These are phyloP conservation scores for Calephelis virginiensis DNA, from an alignment of 1,140 invertebrate genomes.

Conservation along the genomic window DNA sequence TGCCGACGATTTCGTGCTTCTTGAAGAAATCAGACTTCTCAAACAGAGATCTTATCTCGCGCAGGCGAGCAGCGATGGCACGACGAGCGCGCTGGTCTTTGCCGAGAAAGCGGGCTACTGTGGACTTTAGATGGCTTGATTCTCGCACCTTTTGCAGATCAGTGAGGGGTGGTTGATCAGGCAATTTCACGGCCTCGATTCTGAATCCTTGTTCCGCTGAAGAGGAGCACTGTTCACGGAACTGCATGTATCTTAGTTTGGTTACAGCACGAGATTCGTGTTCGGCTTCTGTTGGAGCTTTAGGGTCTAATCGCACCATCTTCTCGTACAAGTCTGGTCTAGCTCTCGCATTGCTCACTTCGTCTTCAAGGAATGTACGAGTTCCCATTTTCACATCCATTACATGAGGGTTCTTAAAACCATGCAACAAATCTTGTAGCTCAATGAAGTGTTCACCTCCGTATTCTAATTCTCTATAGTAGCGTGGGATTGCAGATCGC, in stretches of 20 bases:
- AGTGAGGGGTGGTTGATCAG: slow-evolving; percentile 85
- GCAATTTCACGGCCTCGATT: slow-evolving; percentile 96
- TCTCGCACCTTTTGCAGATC: slow-evolving; percentile 89
- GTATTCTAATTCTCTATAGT: slow-evolving; percentile 92
- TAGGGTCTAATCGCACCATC: slow-evolving; percentile 95
- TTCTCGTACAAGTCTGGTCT: slow-evolving; percentile 91
- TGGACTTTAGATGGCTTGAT: slow-evolving; percentile 86
- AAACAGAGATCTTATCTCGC: slow-evolving; percentile 87
- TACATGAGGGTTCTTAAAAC: slow-evolving; percentile 91
- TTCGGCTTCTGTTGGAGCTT: slow-evolving; percentile 91
- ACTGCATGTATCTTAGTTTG: slow-evolving; percentile 97
- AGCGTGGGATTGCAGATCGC: slow-evolving; percentile 89
- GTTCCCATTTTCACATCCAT: slow-evolving; percentile 97
- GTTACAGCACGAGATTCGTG: slow-evolving; percentile 89
- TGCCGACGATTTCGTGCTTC: slow-evolving; percentile 95
- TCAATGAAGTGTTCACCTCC: slow-evolving; percentile 94
- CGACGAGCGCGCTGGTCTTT: slow-evolving; percentile 82
- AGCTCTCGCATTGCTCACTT: slow-evolving; percentile 91
- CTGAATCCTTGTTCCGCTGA: slow-evolving; percentile 95
- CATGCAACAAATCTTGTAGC: slow-evolving; percentile 91
- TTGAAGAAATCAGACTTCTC: slow-evolving; percentile 93
- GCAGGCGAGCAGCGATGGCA: slow-evolving; percentile 86
- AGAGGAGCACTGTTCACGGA: slow-evolving; percentile 95
- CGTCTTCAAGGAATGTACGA: slow-evolving; percentile 95
- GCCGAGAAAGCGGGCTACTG: slow-evolving; percentile 88